Conservation (phyloP, 2,113 vertebrate genomes). For the Myanophis thanlyinensis region DNA sequence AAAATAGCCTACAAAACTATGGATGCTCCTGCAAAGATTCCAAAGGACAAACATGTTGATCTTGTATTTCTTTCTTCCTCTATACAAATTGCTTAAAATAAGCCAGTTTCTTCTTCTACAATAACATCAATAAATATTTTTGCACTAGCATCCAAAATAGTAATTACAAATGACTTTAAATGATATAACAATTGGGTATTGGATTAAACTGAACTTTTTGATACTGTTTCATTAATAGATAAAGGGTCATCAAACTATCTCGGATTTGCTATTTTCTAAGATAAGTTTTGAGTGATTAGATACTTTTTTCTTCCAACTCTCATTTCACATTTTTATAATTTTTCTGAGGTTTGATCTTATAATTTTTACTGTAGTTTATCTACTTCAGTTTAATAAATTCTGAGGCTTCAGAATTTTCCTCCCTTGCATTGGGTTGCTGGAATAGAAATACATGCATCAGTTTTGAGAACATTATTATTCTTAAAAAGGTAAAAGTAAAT, state of each 20-base stretch:
- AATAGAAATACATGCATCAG: neutral
- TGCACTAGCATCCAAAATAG: neutral
- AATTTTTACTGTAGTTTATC: neutral
- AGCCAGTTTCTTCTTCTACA: neutral
- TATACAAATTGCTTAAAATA: neutral
- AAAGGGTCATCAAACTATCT: neutral
- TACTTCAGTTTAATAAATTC: neutral
- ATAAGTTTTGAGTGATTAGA: neutral
- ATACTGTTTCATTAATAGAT: neutral
- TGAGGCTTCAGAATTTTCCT: neutral
- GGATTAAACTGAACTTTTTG: neutral
- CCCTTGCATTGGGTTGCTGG: neutral
- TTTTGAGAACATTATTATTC: neutral
- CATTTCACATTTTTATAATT: neutral
- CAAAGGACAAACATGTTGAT: neutral
- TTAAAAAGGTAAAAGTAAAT: neutral
- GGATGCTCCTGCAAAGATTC: neutral
- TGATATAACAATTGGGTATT: neutral
- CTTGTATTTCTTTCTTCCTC: neutral
- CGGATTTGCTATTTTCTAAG: neutral
- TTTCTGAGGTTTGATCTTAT: neutral
- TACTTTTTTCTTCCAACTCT: neutral
- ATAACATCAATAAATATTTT: neutral
- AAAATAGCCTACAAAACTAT: neutral
- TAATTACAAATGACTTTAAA: neutral